These are phyloP conservation scores for Helleia helle DNA, from an alignment of 2,888 invertebrate genomes.

Conservation along the genomic window DNA sequence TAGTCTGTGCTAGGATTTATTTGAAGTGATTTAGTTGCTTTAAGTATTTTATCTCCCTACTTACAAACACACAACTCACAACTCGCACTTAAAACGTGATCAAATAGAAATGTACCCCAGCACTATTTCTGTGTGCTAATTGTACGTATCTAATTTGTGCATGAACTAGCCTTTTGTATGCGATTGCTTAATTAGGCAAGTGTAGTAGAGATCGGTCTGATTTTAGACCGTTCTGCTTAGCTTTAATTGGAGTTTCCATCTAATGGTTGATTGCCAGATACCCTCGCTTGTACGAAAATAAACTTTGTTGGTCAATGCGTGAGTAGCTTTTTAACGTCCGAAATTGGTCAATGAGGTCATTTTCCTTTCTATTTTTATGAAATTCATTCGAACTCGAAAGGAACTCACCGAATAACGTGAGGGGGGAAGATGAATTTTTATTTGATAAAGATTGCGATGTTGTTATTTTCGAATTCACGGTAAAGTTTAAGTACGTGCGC, in stretches of 20 bases:
- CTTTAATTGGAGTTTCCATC: constrained; percentile 50
- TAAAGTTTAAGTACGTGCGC: constrained; percentile 10
- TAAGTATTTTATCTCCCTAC: too few species aligned
- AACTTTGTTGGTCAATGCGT: constrained; percentile 60
- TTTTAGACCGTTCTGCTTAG: constrained; percentile 39
- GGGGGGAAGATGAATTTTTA: neutral
- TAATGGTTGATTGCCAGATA: constrained; percentile 58
- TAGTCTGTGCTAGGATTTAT: too few species aligned
- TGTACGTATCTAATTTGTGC: neutral
- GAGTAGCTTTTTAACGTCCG: constrained; percentile 49
- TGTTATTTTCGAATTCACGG: constrained; percentile 7
- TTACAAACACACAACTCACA: too few species aligned
- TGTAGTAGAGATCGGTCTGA: constrained; percentile 36
- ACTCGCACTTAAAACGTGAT: too few species aligned
- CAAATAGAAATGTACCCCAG: too few species aligned
- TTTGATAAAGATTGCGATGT: neutral
- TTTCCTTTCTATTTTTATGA: constrained; percentile 55
- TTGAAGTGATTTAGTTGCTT: too few species aligned
- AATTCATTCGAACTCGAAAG: constrained; percentile 44
- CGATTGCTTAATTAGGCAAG: constrained; percentile 37
- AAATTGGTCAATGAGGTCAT: constrained; percentile 53
- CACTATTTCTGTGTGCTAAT: too few species aligned
- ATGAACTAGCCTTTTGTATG: constrained; percentile 3
- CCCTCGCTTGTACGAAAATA: constrained; percentile 52
- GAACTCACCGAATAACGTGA: constrained; percentile 8